phyloP scores from a whole-genome alignment of 2,888 invertebrate species.

The Drosophila bunnanda region DNA sequence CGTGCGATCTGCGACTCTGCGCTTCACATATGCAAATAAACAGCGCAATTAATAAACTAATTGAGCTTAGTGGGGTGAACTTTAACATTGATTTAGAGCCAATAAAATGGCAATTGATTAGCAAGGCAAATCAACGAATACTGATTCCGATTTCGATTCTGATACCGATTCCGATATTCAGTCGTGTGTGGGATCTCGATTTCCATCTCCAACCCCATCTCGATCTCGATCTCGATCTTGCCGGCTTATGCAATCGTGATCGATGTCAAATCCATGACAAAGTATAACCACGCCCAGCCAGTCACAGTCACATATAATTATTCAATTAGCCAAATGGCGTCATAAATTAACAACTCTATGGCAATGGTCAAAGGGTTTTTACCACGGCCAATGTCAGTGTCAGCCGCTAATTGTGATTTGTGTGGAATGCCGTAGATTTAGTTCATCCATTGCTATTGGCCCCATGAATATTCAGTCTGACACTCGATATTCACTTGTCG shows the following conservation, averaged over 20 bases:
- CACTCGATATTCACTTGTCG: constrained; percentile 29
- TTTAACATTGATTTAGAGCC: constrained; percentile 42
- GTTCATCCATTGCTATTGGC: constrained; percentile 46
- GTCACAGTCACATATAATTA: constrained; percentile 77
- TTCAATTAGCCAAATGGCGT: constrained; percentile 80
- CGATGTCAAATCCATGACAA: constrained; percentile 38
- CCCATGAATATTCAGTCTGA: constrained; percentile 61
- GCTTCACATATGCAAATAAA: constrained; percentile 16
- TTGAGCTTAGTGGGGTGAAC: constrained; percentile 37
- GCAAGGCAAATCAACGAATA: constrained; percentile 53
- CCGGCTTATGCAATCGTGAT: constrained; percentile 61
- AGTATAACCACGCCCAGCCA: constrained; percentile 58
- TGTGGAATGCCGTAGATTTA: constrained; percentile 67
- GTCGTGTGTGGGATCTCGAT: constrained; percentile 16
- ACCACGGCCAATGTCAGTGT: constrained; percentile 55
- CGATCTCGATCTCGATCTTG: constrained; percentile 25
- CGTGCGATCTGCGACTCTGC: constrained; percentile 21
- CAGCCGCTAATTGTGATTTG: constrained; percentile 54
- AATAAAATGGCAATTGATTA: constrained; percentile 32
- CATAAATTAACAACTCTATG: constrained; percentile 76
- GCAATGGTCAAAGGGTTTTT: constrained; percentile 45
- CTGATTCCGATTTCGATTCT: constrained; percentile 15
- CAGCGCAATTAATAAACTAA: constrained; percentile 43
- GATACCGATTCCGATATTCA: background rate
- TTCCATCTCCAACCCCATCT: constrained; percentile 16